Evolutionary conservation across 23 tunicate genomes (phyloP).

Genomic region (Diplosoma virens): DNA sequence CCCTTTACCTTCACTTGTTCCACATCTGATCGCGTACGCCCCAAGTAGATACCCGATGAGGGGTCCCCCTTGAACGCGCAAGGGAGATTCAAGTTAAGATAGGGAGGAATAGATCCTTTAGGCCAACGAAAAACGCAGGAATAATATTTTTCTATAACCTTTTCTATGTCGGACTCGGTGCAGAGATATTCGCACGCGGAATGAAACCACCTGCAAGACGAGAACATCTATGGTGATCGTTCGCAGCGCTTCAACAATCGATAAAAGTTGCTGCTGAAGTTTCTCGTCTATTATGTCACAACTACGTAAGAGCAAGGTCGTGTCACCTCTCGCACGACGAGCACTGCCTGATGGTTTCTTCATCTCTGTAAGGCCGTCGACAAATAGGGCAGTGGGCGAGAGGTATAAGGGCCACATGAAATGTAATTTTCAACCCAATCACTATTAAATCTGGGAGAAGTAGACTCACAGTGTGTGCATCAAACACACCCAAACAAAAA

Average conservation of each 20-base stretch:
- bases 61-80: constrained; percentile 39
- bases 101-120: constrained; percentile 78
- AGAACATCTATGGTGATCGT: no score
- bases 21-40: constrained; percentile 64
- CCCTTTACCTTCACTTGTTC: constrained; percentile 68
- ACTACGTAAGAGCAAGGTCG: no score
- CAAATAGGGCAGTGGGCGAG: constrained; percentile 74
- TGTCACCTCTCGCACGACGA: constrained; percentile 74
- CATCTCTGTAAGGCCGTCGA: constrained; percentile 58
- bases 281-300: no score
- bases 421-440: constrained; percentile 83
- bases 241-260: no score
- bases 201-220: constrained; percentile 80
- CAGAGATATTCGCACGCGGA: constrained; percentile 61
- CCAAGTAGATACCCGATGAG: constrained; percentile 42
- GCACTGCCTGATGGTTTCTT: constrained; percentile 88
- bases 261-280: no score
- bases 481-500: constrained; percentile 64
- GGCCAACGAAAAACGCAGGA: constrained; percentile 75
- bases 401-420: constrained; percentile 83
- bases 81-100: constrained; percentile 60
- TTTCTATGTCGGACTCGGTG: constrained; percentile 72
- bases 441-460: constrained; percentile 61
- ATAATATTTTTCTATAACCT: constrained; percentile 81
- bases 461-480: constrained; percentile 72